Evolutionary conservation across 2,113 vertebrate species (phyloP).

Genomic region (Probosciger aterrimus): DNA sequence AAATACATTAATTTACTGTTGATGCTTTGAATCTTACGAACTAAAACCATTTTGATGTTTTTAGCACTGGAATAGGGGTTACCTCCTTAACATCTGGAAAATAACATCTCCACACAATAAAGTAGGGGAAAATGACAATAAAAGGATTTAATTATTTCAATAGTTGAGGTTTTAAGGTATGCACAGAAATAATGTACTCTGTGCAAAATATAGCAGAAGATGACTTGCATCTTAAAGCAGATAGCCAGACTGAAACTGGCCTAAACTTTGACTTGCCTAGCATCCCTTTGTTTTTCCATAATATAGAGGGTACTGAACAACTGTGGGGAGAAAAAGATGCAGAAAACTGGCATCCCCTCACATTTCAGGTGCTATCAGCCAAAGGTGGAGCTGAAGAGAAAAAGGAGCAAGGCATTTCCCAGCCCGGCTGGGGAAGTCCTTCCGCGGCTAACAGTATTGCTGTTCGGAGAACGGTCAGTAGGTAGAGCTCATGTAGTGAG

Average conservation of each 20-base stretch:
- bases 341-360: neutral
- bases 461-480: slow-evolving; percentile 27
- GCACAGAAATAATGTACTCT: neutral
- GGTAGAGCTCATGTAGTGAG: slow-evolving; percentile 41
- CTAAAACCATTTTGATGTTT: neutral
- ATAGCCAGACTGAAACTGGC: neutral
- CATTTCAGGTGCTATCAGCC: neutral
- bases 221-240: neutral
- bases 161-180: neutral
- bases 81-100: neutral
- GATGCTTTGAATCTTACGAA: neutral
- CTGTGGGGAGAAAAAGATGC: neutral
- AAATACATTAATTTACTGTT: neutral
- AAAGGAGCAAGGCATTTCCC: neutral
- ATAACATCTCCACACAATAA: neutral
- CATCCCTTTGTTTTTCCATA: neutral
- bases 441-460: fast-evolving
- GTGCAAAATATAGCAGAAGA: neutral
- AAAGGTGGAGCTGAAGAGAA: neutral
- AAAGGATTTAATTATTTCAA: neutral
- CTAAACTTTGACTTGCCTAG: neutral
- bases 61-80: neutral
- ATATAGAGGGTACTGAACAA: neutral
- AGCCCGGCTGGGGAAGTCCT: neutral
- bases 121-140: neutral